Percentiles rank a stretch among this genome's conserved stretches.
Evolutionary conservation across 1,140 invertebrate species (phyloP).

Genomic region (Aphis gossypii): DNA sequence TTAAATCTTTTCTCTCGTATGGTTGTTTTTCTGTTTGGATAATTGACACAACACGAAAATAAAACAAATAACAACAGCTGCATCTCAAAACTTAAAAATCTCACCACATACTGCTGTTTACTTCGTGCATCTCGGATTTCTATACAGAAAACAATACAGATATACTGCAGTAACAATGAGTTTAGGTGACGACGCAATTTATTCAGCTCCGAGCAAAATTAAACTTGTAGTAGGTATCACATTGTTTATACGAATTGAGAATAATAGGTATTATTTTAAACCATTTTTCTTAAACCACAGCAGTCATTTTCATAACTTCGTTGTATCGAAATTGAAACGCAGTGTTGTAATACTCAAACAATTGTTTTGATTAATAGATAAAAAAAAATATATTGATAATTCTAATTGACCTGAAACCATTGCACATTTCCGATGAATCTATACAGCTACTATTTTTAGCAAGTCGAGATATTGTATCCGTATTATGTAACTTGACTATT

Average conservation of each 20-base stretch:
- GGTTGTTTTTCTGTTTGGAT: background rate
- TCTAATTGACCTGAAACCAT: background rate
- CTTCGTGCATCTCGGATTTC: background rate
- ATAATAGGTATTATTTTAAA: background rate
- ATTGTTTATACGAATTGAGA: background rate
- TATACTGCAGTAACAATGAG: background rate
- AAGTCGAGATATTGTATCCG: background rate
- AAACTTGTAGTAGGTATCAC: background rate
- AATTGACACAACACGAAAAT: background rate
- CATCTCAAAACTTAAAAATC: background rate
- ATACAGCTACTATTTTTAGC: background rate
- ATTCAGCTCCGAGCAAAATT: background rate
- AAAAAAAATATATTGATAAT: background rate
- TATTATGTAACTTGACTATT: background rate
- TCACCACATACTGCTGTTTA: background rate
- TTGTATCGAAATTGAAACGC: background rate
- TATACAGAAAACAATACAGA: background rate
- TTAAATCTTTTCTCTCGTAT: background rate
- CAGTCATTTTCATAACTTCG: background rate
- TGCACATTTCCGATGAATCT: background rate
- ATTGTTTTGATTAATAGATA: background rate
- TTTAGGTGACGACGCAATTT: background rate
- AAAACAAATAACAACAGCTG: constrained; percentile 8
- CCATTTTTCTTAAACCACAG: background rate
- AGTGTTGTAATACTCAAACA: background rate